Evolutionary conservation across 2,888 invertebrate genomes (phyloP).

Genomic region (Horisme vitalbata): DNA sequence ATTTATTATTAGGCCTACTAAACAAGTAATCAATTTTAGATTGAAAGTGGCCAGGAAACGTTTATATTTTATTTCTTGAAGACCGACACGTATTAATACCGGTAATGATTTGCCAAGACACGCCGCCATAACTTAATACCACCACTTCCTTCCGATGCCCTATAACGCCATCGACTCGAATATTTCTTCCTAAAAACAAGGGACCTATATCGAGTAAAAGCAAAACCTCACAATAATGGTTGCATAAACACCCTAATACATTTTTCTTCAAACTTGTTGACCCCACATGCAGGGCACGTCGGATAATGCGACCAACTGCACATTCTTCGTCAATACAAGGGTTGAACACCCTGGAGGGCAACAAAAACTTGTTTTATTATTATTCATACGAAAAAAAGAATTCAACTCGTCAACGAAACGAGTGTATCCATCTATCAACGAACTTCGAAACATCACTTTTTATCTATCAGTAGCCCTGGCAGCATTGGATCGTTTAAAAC

Average conservation of each 20-base stretch:
- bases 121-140: conserved; percentile 63
- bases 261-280: conserved; percentile 64
- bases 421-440: conserved; percentile 68
- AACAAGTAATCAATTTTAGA: conserved; percentile 59
- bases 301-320: conserved; percentile 62
- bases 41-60: conserved; percentile 64
- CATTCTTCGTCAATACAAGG: conserved; percentile 71
- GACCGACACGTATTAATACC: conserved; percentile 46
- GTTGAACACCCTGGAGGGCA: conserved; percentile 71
- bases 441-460: conserved; percentile 47
- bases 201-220: conserved; percentile 31
- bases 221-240: conserved; percentile 32
- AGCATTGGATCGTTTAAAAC: conserved; percentile 61
- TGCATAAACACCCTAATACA: conserved; percentile 49
- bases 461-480: conserved; percentile 54
- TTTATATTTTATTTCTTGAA: conserved; percentile 53
- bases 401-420: conserved; percentile 57
- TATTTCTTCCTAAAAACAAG: conserved; percentile 33
- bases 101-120: conserved; percentile 71
- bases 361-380: conserved; percentile 70
- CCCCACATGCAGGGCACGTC: conserved; percentile 60
- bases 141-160: conserved; percentile 81
- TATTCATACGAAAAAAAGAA: conserved; percentile 65
- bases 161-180: conserved; percentile 46
- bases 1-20: conserved; percentile 54